Base-by-base conservation (phyloP, 2,888 invertebrate genomes). In the Netelia melanura region DNA sequence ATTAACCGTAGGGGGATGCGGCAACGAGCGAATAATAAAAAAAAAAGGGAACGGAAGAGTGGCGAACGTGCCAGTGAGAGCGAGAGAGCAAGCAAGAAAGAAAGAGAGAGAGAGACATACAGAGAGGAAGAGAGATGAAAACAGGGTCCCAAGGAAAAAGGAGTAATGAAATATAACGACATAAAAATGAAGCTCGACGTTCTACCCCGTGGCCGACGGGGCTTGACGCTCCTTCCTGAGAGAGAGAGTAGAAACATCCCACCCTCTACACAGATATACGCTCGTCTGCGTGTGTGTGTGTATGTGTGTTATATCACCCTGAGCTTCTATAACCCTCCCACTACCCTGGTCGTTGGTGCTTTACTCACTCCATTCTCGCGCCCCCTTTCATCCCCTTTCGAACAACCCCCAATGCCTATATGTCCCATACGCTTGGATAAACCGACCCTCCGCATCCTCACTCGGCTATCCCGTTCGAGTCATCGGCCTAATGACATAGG, bases 401-500 rank as follows among this genome's bases (percentile, higher is more conserved):
- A n/a, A 10, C 1, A 17, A 11, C 54, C 68, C 38, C 23, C 56
- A 44, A 48, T 30, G n/a, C 38, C 17, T 61, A 25, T 21, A 44
- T 43, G 38, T 23, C 68, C 71, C 65, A 65, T 82, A 85, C 86
- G 87, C 85, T 85, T 85, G 85, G 86, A 81, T 87, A 89, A 87
- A 85, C 84, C 88, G 86, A 86, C 89, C 89, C 88, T 87, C 88
- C 85, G 82, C 86, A 79, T 86, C 84, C 84, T 88, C 87, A 85
- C 83, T 62, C 79, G 87, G 86, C 88, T 88, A 89, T 89, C 88
- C 87, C 87, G 86, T 89, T 87, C 86, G 89, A 89, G 90, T 88
- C 89, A 90, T 89, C 88, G 90, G 86, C 87, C 90, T 91, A 91
- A 90, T 90, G 90, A 91, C 90, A 90, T 90, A 90, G 90, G 90